Evolutionary conservation across 2,888 invertebrate species (phyloP), one percentile per base, ranked within the genome.

Genomic region (Nephrotoma guestfalica): DNA sequence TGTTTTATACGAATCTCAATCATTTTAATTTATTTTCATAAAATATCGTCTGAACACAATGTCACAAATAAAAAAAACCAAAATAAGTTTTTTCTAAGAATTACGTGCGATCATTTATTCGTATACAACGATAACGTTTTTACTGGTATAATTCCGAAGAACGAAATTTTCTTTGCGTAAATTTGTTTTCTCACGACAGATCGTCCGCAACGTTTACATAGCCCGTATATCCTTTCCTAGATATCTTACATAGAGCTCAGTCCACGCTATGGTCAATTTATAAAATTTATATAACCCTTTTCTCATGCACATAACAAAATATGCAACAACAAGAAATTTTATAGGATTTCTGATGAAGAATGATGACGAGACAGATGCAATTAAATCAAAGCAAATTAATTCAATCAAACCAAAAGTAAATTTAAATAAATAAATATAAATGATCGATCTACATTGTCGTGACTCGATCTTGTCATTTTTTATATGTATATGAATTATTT

Each of bases 391-490:
- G 30, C 18, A 71, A 71, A 71, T 30, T 71, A 30, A 71, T 71
- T 18, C 71, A 71, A 71, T 71, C 71, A 71, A 71, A 71, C 71
- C 71, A 71, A 30, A 71, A 71, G 71, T 71, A 71, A 71, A 71
- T 71, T 71, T 71, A 71, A 71, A 71, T 71, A 71, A 7, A 71
- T 9, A 71, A 9, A 43, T 30, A 71, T 30, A 71, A 71, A 71
- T 71, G 30, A 71, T 71, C 71, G 71, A 71, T 84, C 15, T 84
- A 41, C 84, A 84, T 84, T 84, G 84, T 84, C 84, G 84, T 84
- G 84, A 41, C 84, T 41, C 41, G 84, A 41, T 84, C 84, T 84
- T 84, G 84, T 84, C 84, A 84, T 84, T 84, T 84, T 84, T 41
- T 84, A n/a, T 13, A 47, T 13, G n/a, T 47, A 47, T 41, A 84